These are phyloP conservation scores for Sebastes trivittatus DNA, from an alignment of 2,797 vertebrate genomes.

Conservation along the genomic window DNA sequence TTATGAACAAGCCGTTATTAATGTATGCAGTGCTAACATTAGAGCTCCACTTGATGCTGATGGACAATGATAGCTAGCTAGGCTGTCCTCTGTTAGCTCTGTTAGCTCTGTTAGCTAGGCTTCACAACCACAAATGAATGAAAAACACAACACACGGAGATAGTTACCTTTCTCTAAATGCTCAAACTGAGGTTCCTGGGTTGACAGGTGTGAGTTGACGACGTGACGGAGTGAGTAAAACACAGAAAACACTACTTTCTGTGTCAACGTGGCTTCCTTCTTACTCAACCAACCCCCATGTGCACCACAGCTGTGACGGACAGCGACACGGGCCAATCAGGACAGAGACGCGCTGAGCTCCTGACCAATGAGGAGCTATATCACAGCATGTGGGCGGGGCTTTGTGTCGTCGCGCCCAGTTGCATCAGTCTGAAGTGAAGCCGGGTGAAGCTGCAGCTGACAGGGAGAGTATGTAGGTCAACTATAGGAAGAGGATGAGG, in stretches of 20 bases:
- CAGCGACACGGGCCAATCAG: slow-evolving; percentile 57
- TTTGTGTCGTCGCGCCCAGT: slow-evolving; percentile 17
- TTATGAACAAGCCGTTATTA: background rate
- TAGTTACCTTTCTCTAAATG: slow-evolving; percentile 30
- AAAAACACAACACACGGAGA: background rate
- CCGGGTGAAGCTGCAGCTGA: background rate
- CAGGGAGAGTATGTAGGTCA: slow-evolving; percentile 42
- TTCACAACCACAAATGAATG: background rate
- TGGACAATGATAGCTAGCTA: slow-evolving; percentile 19
- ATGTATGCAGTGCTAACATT: background rate
- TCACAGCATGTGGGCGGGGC: slow-evolving; percentile 28
- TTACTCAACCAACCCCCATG: background rate
- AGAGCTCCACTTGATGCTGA: background rate
- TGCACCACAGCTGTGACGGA: background rate
- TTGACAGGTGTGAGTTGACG: background rate
- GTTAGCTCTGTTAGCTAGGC: slow-evolving; percentile 17
- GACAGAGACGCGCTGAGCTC: rapidly evolving
- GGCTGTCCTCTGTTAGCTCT: slow-evolving; percentile 1
- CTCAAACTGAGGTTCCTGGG: background rate
- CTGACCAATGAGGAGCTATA: slow-evolving; percentile 56
- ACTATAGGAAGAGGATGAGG: background rate
- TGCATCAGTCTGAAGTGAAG: slow-evolving; percentile 68
- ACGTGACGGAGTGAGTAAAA: background rate
- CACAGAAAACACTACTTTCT: background rate
- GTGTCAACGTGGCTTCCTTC: slow-evolving; percentile 83